Base-by-base conservation (phyloP, 2,888 invertebrate genomes). In the Pachycephus smyrnensis region DNA sequence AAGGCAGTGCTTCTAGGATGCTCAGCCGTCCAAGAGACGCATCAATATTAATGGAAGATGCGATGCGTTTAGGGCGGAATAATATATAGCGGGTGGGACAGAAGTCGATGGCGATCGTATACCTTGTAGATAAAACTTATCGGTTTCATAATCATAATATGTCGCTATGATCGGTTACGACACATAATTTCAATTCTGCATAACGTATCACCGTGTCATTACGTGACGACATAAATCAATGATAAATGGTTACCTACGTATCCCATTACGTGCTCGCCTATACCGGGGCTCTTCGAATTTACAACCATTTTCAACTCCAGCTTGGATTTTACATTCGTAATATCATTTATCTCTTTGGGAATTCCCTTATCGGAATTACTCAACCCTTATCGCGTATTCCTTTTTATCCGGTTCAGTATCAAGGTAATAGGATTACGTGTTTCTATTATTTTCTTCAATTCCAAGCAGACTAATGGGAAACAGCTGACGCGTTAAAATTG, bases 41-140 rank as follows among this genome's bases (percentile, higher is more conserved):
- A 88, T 88, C 86, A 87, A 88, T 88, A 88, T 88, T 88, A 88
- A 88, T 87, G 85, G 82, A 55, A 55, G 82, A 79, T 77, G 80
- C 82, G 82, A 82, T 75, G 83, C 83, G 82, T 85, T 84, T 83
- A 81, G 84, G 81, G 79, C 75, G 83, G 87, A 86, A 88, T 88
- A 88, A 88, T 87, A 84, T 83, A 85, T 83, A 82, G 79, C 71
- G 31, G 68, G 40, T 68, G 73, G 35, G 23, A 11, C 35, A 73
- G 73, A 40, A 80, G 68, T 73, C 31, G 12, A 71, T 35, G 71
- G 15, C 11, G 12, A 33, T 71, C 30, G 15, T 55, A 23, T 55
- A 55, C 55, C 23, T 55, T 1, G 15, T 23, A 55, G 55, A 68
- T 12, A 76, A 71, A 76, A 36, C 73, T 69, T 71, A 35, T 12